Base-by-base conservation (phyloP, 2,888 invertebrate species). In the Harpagoxenus sublaevis region DNA sequence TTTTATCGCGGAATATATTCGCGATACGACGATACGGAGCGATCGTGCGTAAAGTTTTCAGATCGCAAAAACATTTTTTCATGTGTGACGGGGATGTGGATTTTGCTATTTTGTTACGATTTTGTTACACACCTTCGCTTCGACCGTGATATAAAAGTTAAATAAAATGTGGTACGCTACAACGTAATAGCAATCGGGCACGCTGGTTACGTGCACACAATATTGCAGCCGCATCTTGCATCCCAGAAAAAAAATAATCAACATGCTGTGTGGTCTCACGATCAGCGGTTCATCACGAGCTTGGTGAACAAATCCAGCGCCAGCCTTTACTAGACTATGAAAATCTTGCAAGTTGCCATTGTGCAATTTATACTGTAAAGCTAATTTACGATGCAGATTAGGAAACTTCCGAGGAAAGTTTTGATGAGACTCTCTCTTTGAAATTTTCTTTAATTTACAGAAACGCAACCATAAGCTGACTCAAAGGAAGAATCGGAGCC, bases 111-210 rank as follows among this genome's bases (percentile, higher is more conserved):
- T 48, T 48, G 12, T 15, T 15, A 51, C 89, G 88, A 90, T 90
- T 71, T 74, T 66, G 55, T 63, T 70, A 86, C 87, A 86, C 89
- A 88, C 53, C 51, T 86, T 63, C 62, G 53, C 66, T 73, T 79
- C 42, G 85, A 35, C 87, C 86, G 65, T 88, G 88, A 70, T 74
- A 88, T 62, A 31, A 86, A 84, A 84, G 53, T 51, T 45, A 28
- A 68, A 73, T 68, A 28, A 51, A 74, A 84, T 18, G 82, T 18
- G 18, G 31, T 31, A 42, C 18, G 23, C 45, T 12, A n/a, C 28
- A 23, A 53, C 12, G 5, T 23, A 51, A 15, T 23, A 48, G 23
- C 28, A 53, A 28, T 65, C 45, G 63, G 15, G 9, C 28, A 35
- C 3, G 45, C 5, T 18, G 3, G 10, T 39, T 53, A n/a, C 18